These are phyloP conservation scores for Dysidea cf. avara DNA, from an alignment of 37 sponge, comb jelly and placozoan genomes.

Conservation along the genomic window DNA sequence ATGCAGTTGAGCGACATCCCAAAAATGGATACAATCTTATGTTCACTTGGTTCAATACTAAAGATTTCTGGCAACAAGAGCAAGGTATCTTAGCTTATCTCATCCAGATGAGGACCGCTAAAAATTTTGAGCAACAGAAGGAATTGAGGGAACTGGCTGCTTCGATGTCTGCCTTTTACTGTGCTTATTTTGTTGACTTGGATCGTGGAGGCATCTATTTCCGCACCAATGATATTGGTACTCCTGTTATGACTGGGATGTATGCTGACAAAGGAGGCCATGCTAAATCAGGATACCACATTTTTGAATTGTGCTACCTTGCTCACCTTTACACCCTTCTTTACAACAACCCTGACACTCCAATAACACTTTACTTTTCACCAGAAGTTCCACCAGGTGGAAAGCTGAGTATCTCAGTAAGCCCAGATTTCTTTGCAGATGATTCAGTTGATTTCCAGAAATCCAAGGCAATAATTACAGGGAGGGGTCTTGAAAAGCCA, in stretches of 20 bases:
- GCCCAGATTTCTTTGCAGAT: constrained; percentile 17
- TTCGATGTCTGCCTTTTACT: constrained; percentile 29
- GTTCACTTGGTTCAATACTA: constrained; percentile 27
- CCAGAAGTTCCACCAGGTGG: constrained; percentile 8
- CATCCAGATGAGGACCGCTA: constrained; percentile 21
- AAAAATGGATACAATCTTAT: constrained; percentile 18
- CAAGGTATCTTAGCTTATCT: constrained; percentile 23
- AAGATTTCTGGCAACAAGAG: constrained; percentile 35
- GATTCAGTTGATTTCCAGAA: constrained; percentile 8
- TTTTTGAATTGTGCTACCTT: constrained; percentile 24
- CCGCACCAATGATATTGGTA: constrained; percentile 10
- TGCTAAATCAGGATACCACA: constrained; percentile 31
- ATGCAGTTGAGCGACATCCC: constrained; percentile 22
- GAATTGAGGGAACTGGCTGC: constrained; percentile 17
- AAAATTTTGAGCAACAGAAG: background rate
- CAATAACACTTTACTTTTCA: constrained; percentile 16
- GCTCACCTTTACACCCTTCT: constrained; percentile 20
- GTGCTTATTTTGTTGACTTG: constrained; percentile 16
- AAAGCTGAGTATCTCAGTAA: constrained; percentile 5
- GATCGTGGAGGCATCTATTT: constrained; percentile 24
- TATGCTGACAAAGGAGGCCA: constrained; percentile 30
- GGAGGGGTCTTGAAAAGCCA: constrained; percentile 5
- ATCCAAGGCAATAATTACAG: background rate
- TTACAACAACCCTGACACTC: constrained; percentile 13
- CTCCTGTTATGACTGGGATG: constrained; percentile 3